A percentile compares a stretch with the other conserved stretches of the same genome.
Evolutionary conservation across 2,888 invertebrate species (phyloP).

Genomic region (Petrolisthes cinctipes): DNA sequence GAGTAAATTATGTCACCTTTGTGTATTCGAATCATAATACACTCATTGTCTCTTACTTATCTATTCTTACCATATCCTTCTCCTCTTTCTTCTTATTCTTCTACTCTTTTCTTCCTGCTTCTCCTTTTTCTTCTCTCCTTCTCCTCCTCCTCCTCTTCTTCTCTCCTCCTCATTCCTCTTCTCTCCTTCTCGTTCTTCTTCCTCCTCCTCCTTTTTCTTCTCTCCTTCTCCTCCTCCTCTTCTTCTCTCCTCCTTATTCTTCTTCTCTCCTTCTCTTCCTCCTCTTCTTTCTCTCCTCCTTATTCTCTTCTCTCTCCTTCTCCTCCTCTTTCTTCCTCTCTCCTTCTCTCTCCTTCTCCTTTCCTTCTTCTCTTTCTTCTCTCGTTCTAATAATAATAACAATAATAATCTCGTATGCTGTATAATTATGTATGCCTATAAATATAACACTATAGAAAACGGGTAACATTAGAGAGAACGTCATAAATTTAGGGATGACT

Average conservation of each 20-base stretch:
- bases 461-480: neutral
- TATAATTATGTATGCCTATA: too few relatives aligned
- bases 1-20: too few relatives aligned
- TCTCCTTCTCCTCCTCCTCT: neutral
- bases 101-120: neutral
- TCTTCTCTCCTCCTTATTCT: neutral
- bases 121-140: neutral
- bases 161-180: neutral
- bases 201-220: neutral
- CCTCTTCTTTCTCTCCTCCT: neutral
- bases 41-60: too few relatives aligned
- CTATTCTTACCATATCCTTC: too few relatives aligned
- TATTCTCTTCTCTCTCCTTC: too few relatives aligned
- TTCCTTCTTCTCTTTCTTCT: neutral
- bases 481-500: too few relatives aligned
- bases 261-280: neutral
- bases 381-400: neutral
- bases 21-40: too few relatives aligned
- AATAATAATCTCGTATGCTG: neutral
- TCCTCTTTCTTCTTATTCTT: neutral
- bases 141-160: neutral
- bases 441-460: neutral
- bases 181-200: constrained; percentile 9
- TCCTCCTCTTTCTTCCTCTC: constrained; percentile 22
- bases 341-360: neutral